Evolutionary conservation across 2,888 invertebrate species (phyloP).

Genomic region (Acleris laterana): DNA sequence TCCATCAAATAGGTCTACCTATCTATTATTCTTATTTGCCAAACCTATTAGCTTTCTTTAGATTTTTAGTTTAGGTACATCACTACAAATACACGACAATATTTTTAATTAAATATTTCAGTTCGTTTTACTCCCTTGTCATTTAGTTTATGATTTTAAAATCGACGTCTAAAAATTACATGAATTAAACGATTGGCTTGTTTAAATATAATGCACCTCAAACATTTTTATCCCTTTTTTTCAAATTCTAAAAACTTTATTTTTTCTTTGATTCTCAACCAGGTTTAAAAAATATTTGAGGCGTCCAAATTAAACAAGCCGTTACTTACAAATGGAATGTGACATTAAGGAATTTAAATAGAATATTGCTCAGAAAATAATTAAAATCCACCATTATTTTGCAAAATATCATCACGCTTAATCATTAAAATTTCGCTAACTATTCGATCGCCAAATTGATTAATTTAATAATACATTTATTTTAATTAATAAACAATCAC

Average conservation of each 20-base stretch:
- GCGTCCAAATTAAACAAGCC: conserved; percentile 11
- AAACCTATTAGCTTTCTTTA: conserved; percentile 42
- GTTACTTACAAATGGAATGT: conserved; percentile 30
- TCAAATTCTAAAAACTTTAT: background rate
- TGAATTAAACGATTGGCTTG: conserved; percentile 37
- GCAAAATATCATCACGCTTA: conserved; percentile 33
- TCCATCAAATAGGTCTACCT: conserved; percentile 48
- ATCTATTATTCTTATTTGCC: conserved; percentile 46
- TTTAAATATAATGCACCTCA: conserved; percentile 42
- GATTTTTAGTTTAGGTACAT: conserved; percentile 52
- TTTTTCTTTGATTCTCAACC: background rate
- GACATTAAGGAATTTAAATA: conserved; percentile 27
- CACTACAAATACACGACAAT: conserved; percentile 66
- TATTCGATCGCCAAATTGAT: conserved; percentile 36
- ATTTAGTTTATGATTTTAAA: conserved; percentile 65
- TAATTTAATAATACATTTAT: conserved; percentile 29
- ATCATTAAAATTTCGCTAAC: conserved; percentile 35
- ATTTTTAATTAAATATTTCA: conserved; percentile 70
- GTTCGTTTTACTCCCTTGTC: conserved; percentile 79
- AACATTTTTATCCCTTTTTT: conserved; percentile 38
- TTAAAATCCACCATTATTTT: conserved; percentile 18
- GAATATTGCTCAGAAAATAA: conserved; percentile 30
- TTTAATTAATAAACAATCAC: conserved; percentile 27
- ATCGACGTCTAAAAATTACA: conserved; percentile 56
- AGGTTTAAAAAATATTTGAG: conserved; percentile 20